Evolutionary conservation across 1,140 invertebrate species (phyloP), one percentile per base, ranked within the genome.

Genomic region (Cecropterus lyciades): DNA sequence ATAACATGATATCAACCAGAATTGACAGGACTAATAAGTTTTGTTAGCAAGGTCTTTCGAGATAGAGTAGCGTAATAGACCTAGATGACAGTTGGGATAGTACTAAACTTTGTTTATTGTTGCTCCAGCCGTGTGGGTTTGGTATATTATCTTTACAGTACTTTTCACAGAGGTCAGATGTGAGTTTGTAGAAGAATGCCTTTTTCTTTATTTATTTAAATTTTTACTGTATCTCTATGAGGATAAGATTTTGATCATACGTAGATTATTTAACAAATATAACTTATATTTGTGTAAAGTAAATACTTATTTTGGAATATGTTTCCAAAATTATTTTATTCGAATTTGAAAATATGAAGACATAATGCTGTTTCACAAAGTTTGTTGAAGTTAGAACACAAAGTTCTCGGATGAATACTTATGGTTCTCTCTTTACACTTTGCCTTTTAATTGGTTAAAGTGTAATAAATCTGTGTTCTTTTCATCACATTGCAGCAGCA

Each of bases 381-480:
- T 59, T 59, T 59, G 11, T 30, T 30, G 56, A 59, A 59, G 56
- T 59, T 45, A 30, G 17, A 59, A 46, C 30, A 59, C 56, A 59
- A 59, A 33, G 55, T 20, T 42, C 20, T 45, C n/a, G 20, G 14
- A 16, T 30, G 42, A 46, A 59, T 30, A 59, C 46, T 46, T 59
- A 59, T 59, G 24, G 43, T 43, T 59, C n/a, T 24, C 17, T 14
- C n/a, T n/a, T n/a, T n/a, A n/a, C n/a, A n/a, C n/a, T n/a, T n/a
- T n/a, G n/a, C n/a, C n/a, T n/a, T n/a, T n/a, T n/a, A n/a, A n/a
- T n/a, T n/a, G n/a, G n/a, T n/a, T n/a, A n/a, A n/a, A n/a, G n/a
- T n/a, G n/a, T n/a, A n/a, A n/a, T n/a, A n/a, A n/a, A n/a, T n/a
- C n/a, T n/a, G n/a, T n/a, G n/a, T n/a, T n/a, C n/a, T n/a, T n/a